Base-by-base conservation (phyloP, 2,888 invertebrate genomes). In the Lamellibrachia satsuma region DNA sequence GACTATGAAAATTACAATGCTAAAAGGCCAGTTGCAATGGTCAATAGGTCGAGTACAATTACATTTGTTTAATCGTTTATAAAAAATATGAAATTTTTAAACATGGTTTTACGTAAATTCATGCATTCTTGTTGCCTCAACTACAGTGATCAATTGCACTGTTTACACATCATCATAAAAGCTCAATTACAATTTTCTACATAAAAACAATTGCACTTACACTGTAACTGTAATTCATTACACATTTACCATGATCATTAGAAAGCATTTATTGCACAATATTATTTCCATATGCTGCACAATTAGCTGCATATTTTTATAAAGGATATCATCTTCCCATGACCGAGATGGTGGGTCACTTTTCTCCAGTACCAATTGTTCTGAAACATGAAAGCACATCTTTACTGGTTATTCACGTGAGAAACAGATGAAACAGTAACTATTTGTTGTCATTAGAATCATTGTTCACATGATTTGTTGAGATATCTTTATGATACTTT, bases 271-370 rank as follows among this genome's bases (percentile, higher is more conserved):
- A 51, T 27, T 4, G 92, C 60, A 90, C 22, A 92, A 51, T 8
- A 91, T 15, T 22, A 2, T 75, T 6, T 75, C 6, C 75, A 75
- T 2, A 75, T 75, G 75, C 75, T 22, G n/a, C 22, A 22, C 75
- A 22, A 75, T 22, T 22, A 75, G 75, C 7, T 51, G 27, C 51
- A 90, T 7, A 75, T 52, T 52, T 57, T 60, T 7, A 55, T 94
- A 22, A 96, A 95, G 95, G 95, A 96, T 96, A 96, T 95, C 96
- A 92, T 95, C 94, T 93, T 96, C 95, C 96, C 96, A 96, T 7
- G 95, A 94, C 51, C 95, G 94, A 8, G 75, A 15, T n/a, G 95
- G 95, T 90, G 93, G 92, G 52, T 93, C 94, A 93, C 94, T 95
- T 90, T 94, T 93, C 22, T 93, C 93, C 52, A 96, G 93, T 8